Base-by-base conservation (phyloP, 2,888 invertebrate species). In the Athalia circularis region DNA sequence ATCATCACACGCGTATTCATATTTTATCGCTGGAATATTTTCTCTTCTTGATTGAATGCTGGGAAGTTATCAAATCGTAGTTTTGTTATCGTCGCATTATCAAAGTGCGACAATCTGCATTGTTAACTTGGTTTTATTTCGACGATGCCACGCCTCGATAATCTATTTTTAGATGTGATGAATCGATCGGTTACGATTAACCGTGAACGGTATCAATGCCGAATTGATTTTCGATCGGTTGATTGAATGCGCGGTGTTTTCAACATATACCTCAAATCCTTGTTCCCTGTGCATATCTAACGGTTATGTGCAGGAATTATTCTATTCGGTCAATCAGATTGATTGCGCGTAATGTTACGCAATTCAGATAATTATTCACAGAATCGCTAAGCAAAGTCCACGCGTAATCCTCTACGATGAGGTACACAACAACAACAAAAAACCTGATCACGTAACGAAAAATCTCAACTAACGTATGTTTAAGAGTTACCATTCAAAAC, bases 131-230 rank as follows among this genome's bases (percentile, higher is more conserved):
- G 0, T 2, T 29, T 29, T 29, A 29, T 2, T 29, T 29, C 1
- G 29, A 29, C 68, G 68, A 15, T 52, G 5, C 43, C 68, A 54
- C 52, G 72, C 72, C 72, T 59, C 8, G 47, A 72, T 59, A 8
- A n/a, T 59, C 47, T 72, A 57, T 72, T 59, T 45, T 72, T 47
- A 47, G 45, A 47, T 43, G n/a, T 5, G 47, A 15, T 59, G 11
- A 52, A 68, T 68, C 43, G 68, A 68, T 68, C 68, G 68, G 70
- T 9, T 45, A 72, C 70, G 59, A 72, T 72, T 59, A 57, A 59
- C 9, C 45, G 47, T 72, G 15, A 47, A 68, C 52, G 9, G 52
- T 29, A 11, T 15, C 29, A 52, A 68, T 52, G 52, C 29, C 47
- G 68, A 52, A 72, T 57, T 59, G 45, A 72, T 72, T 72, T 47